These are phyloP conservation scores for Adrianichthys oophorus DNA, from an alignment of 2,797 vertebrate species.

Conservation along the genomic window DNA sequence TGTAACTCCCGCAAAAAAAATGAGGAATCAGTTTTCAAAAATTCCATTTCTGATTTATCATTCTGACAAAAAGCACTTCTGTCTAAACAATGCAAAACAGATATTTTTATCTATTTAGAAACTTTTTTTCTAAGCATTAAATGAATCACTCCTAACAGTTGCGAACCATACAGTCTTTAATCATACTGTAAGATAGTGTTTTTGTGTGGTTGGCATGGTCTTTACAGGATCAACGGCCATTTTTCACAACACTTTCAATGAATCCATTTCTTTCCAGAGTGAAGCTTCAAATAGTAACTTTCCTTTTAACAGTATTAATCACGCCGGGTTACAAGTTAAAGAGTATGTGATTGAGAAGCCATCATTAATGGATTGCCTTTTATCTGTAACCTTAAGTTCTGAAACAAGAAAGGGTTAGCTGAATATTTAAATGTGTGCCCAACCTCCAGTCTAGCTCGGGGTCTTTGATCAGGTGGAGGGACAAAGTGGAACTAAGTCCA, in stretches of 20 bases:
- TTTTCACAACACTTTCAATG: constrained; percentile 41
- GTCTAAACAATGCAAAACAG: too few species aligned
- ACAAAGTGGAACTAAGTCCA: constrained; percentile 19
- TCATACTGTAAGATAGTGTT: too few species aligned
- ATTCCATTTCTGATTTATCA: too few species aligned
- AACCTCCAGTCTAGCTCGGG: constrained; percentile 25
- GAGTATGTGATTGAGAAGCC: constrained; percentile 15
- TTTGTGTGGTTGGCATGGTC: too few species aligned
- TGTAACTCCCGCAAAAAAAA: too few species aligned
- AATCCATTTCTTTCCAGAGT: constrained; percentile 34
- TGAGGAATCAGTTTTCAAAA: too few species aligned
- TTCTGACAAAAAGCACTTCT: too few species aligned
- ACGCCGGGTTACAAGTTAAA: constrained; percentile 3
- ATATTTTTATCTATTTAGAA: too few species aligned
- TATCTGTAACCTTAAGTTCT: constrained; percentile 15
- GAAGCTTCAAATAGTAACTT: constrained; percentile 26
- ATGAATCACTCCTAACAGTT: too few species aligned
- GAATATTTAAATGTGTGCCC: constrained; percentile 29
- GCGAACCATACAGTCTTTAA: too few species aligned
- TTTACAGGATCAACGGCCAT: constrained; percentile 33
- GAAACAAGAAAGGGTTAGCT: constrained; percentile 23
- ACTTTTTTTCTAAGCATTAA: too few species aligned
- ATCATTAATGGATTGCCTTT: constrained; percentile 7
- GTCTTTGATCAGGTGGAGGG: constrained; percentile 20
- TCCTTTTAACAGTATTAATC: constrained; percentile 50